Percentiles rank a stretch among this genome's conserved stretches.
Conservation (phyloP, 2,797 vertebrate species). For the Orestias chungarensis region DNA sequence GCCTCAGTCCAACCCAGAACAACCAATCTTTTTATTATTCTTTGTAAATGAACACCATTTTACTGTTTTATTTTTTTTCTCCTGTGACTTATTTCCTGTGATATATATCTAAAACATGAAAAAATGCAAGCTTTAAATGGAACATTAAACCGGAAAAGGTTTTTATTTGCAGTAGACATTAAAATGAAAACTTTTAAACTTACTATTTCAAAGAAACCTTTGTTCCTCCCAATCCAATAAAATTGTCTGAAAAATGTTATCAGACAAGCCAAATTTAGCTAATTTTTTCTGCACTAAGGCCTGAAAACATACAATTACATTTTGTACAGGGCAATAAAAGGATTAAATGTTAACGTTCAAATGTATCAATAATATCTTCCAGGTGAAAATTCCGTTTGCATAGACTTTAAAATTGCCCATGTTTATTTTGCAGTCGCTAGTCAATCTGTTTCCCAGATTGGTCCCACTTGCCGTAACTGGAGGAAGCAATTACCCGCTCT, state of each 20-base stretch:
- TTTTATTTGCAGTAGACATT: neutral
- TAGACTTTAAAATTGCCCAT: constrained; percentile 30
- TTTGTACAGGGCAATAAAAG: neutral
- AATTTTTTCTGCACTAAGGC: constrained; percentile 8
- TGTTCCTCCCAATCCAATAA: neutral
- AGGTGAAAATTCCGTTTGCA: constrained; percentile 14
- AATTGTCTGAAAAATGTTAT: neutral
- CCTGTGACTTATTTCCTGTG: too few species aligned
- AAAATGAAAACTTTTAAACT: constrained; percentile 41
- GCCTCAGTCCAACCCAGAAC: too few species aligned
- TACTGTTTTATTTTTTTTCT: too few species aligned
- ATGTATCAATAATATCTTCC: neutral
- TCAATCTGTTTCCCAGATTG: constrained; percentile 57
- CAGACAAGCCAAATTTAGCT: neutral
- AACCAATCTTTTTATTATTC: too few species aligned
- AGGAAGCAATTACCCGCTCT: constrained; percentile 80
- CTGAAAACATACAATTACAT: constrained; percentile 9
- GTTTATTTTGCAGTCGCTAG: constrained; percentile 47
- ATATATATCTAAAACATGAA: too few species aligned
- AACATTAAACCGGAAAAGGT: neutral
- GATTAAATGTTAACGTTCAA: neutral
- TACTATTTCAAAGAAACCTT: neutral
- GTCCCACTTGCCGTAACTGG: constrained; percentile 59
- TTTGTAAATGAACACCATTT: too few species aligned
- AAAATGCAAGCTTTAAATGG: neutral